These are phyloP conservation scores for Cheirogaleus major DNA, from an alignment of 2,797 vertebrate genomes.

Conservation along the genomic window DNA sequence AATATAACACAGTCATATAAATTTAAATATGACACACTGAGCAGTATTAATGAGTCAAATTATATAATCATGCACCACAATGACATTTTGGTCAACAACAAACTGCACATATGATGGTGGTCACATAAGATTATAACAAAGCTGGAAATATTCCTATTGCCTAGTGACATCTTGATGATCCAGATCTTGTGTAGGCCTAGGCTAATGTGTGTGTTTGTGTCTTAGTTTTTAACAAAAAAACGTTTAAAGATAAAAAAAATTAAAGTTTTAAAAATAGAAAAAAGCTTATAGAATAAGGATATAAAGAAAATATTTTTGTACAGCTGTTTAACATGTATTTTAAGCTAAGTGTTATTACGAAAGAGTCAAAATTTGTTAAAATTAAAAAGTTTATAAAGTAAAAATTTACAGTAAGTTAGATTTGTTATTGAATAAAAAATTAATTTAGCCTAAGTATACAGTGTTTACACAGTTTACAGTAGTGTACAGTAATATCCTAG, in stretches of 20 bases:
- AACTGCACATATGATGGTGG: neutral
- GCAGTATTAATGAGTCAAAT: neutral
- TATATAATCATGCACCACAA: neutral
- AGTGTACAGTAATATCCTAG: neutral
- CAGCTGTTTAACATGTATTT: neutral
- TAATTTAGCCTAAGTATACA: neutral
- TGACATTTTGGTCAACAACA: neutral
- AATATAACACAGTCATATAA: neutral
- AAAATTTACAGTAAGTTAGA: neutral
- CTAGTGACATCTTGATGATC: neutral
- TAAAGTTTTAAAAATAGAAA: neutral
- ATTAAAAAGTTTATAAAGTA: neutral
- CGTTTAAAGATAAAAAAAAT: neutral
- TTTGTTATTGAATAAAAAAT: neutral
- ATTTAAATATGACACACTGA: conserved; percentile 38
- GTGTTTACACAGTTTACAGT: neutral
- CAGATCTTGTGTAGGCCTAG: neutral
- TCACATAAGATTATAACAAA: neutral
- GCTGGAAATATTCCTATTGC: neutral
- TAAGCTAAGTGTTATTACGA: neutral
- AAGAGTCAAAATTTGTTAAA: neutral
- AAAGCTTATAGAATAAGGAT: neutral
- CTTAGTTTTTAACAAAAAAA: neutral
- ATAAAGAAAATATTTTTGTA: neutral
- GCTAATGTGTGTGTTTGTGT: neutral